Conservation (phyloP, 1,140 invertebrate species). For the Drosophila teissieri region DNA sequence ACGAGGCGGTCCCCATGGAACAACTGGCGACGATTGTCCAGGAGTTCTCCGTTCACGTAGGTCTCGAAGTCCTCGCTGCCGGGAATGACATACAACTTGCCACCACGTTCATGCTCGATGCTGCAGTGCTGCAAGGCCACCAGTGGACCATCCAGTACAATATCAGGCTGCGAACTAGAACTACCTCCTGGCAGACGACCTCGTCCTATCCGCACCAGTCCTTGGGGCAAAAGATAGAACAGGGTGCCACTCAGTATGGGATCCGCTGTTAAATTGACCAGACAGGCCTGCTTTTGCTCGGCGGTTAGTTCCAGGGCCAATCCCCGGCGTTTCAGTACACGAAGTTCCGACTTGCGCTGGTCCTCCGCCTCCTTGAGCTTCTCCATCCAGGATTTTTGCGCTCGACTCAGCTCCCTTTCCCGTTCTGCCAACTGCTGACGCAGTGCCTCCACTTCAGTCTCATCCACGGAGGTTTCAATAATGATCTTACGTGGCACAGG, state of each 20-base stretch:
- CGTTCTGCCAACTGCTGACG: constrained; percentile 87
- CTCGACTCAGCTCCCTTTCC: constrained; percentile 86
- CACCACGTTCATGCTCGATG: constrained; percentile 85
- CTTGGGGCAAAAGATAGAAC: constrained; percentile 87
- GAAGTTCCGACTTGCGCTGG: constrained; percentile 86
- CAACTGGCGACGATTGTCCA: constrained; percentile 79
- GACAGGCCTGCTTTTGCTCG: constrained; percentile 85
- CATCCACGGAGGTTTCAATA: constrained; percentile 84
- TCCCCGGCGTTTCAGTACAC: constrained; percentile 85
- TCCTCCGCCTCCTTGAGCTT: constrained; percentile 87
- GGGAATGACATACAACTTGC: constrained; percentile 85
- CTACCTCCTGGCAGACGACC: constrained; percentile 50
- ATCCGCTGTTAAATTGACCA: constrained; percentile 90
- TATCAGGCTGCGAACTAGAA: constrained; percentile 85
- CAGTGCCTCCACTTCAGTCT: constrained; percentile 85
- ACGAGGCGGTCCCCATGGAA: constrained; percentile 88
- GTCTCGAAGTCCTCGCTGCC: constrained; percentile 86
- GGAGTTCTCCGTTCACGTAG: constrained; percentile 88
- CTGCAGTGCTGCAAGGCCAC: constrained; percentile 87
- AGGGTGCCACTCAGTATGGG: constrained; percentile 89
- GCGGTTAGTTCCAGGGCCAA: constrained; percentile 85
- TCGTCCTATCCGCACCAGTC: constrained; percentile 85
- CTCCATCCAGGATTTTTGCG: constrained; percentile 87
- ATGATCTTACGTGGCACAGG: constrained; percentile 74
- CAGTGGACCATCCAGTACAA: constrained; percentile 88